Conservation (phyloP, 2,888 invertebrate genomes). For the Ceramica pisi region DNA sequence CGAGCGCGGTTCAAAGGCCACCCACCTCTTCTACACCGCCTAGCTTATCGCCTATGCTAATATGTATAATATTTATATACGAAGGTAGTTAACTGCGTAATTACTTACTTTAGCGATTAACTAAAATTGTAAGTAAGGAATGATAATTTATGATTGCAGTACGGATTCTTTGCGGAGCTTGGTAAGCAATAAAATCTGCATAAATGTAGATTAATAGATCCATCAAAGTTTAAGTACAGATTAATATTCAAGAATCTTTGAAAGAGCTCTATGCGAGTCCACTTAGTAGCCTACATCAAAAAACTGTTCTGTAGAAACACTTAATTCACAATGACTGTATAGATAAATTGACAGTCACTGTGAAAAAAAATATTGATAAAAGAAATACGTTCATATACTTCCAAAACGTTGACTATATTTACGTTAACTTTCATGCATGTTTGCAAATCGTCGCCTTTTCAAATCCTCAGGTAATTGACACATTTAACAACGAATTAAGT, state of each 20-base stretch:
- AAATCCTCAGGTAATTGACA: conserved; percentile 50
- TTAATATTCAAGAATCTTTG: background rate
- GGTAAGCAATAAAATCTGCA: conserved; percentile 12
- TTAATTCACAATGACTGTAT: background rate
- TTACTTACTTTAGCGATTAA: conserved; percentile 45
- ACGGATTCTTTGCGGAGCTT: conserved; percentile 25
- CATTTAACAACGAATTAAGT: conserved; percentile 37
- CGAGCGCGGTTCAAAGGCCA: conserved; percentile 77
- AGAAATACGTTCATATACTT: background rate
- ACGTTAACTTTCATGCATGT: conserved; percentile 26
- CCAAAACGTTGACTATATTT: background rate
- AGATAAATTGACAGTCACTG: no score
- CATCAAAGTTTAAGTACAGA: conserved; percentile 20
- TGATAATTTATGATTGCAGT: conserved; percentile 37
- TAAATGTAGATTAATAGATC: conserved; percentile 14
- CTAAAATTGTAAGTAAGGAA: conserved; percentile 12
- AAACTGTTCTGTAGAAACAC: background rate
- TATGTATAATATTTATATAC: conserved; percentile 44
- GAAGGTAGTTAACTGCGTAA: conserved; percentile 44
- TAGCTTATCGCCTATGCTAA: conserved; percentile 52
- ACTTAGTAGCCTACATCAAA: background rate
- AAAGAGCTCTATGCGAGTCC: background rate
- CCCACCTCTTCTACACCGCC: conserved; percentile 61
- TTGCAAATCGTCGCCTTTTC: conserved; percentile 19
- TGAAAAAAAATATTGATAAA: background rate